Evolutionary conservation across 53 echinoderm and acorn worm genomes (phyloP).

Genomic region (Holothuria scabra): DNA sequence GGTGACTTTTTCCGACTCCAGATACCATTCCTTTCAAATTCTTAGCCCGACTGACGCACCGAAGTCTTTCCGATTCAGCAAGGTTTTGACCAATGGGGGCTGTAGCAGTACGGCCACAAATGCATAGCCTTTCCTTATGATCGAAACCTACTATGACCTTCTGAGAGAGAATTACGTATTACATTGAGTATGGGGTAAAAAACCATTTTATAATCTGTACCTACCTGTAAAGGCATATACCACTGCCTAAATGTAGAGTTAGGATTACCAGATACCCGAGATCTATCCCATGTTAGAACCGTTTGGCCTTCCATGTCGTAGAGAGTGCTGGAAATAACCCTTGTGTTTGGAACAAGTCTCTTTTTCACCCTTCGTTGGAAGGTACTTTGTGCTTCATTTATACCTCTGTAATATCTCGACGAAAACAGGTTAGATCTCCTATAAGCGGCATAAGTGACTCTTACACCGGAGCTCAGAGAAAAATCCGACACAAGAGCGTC

Average conservation of each 20-base stretch:
- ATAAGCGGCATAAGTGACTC: constrained; percentile 20
- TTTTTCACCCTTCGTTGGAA: constrained; percentile 9
- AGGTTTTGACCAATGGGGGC: no score
- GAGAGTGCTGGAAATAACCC: constrained; percentile 2
- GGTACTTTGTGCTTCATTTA: neutral
- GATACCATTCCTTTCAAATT: no score
- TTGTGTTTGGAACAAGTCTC: constrained; percentile 31
- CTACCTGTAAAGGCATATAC: constrained; percentile 5
- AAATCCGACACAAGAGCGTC: neutral
- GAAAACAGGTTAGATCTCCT: constrained; percentile 30
- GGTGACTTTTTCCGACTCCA: no score
- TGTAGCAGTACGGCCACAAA: no score
- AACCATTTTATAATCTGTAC: no score
- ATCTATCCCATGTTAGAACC: constrained; percentile 26
- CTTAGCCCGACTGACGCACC: no score
- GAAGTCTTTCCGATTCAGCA: no score
- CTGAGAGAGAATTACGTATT: no score
- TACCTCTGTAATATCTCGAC: neutral
- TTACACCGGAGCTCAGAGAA: neutral
- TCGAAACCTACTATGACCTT: no score
- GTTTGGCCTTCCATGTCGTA: neutral
- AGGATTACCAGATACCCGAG: neutral
- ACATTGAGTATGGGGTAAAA: no score
- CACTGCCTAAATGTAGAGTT: constrained; percentile 34
- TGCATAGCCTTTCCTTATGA: no score